A percentile compares a stretch with the other conserved stretches of the same genome.
Conservation (phyloP, 2,797 vertebrate species). For the Sebastes wilsoni region DNA sequence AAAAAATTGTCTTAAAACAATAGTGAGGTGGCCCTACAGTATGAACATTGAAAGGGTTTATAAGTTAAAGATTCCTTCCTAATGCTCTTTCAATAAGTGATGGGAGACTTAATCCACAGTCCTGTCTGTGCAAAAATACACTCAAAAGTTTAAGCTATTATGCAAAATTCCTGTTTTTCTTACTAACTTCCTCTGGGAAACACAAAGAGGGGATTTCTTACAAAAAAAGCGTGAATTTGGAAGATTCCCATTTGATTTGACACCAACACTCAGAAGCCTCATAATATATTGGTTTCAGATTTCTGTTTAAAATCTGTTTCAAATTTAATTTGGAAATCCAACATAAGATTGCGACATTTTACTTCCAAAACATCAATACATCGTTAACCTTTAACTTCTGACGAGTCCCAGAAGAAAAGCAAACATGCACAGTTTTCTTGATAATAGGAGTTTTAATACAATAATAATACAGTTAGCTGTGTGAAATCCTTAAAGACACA, state of each 20-base stretch:
- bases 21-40: background rate
- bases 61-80: background rate
- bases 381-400: background rate
- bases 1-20: no score
- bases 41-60: background rate
- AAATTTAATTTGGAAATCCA: background rate
- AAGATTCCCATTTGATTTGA: background rate
- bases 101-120: background rate
- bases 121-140: background rate
- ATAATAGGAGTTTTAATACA: background rate
- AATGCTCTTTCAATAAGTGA: background rate
- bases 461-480: background rate
- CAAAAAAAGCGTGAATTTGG: background rate
- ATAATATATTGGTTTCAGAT: background rate
- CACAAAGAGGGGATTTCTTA: background rate
- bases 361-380: background rate
- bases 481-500: slow-evolving; percentile 1
- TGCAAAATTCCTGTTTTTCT: background rate
- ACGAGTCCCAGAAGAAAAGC: background rate
- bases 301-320: background rate
- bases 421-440: background rate
- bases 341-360: background rate
- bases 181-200: background rate
- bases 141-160: background rate
- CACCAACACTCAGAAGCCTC: background rate